These are phyloP conservation scores for Chiloscyllium punctatum DNA, from an alignment of 2,797 vertebrate genomes.

Conservation along the genomic window DNA sequence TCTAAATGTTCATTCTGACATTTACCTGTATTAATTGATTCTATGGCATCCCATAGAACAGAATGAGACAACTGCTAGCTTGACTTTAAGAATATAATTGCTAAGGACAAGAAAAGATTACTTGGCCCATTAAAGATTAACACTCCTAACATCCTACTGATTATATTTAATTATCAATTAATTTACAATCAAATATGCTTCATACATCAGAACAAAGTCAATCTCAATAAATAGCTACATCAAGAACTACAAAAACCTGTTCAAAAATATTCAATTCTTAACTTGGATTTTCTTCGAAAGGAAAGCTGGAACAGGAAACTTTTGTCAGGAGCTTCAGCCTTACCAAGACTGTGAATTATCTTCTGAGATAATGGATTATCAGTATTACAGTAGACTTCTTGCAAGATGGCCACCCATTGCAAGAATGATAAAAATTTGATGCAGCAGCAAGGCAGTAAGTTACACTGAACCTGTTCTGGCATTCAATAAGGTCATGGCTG, in stretches of 20 bases:
- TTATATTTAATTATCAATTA: background rate
- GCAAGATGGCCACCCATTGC: no score
- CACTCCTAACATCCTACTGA: background rate
- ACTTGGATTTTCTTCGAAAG: background rate
- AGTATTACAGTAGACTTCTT: background rate
- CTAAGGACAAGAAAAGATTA: background rate
- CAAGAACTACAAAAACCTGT: background rate
- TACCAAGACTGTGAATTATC: background rate
- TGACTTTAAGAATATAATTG: background rate
- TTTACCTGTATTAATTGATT: slow-evolving; percentile 12
- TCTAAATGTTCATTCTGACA: slow-evolving; percentile 15
- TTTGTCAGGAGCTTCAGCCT: background rate
- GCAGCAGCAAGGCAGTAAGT: no score
- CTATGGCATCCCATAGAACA: background rate
- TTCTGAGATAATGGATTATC: background rate
- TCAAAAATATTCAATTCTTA: background rate
- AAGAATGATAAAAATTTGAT: background rate
- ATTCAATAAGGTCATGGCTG: background rate
- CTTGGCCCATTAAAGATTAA: background rate
- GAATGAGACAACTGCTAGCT: background rate
- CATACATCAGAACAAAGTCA: background rate
- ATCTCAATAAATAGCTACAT: background rate
- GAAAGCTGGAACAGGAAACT: background rate
- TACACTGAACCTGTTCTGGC: background rate
- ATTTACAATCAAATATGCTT: background rate